Base-by-base conservation (phyloP, 1,140 invertebrate genomes). In the Bombus ignitus region DNA sequence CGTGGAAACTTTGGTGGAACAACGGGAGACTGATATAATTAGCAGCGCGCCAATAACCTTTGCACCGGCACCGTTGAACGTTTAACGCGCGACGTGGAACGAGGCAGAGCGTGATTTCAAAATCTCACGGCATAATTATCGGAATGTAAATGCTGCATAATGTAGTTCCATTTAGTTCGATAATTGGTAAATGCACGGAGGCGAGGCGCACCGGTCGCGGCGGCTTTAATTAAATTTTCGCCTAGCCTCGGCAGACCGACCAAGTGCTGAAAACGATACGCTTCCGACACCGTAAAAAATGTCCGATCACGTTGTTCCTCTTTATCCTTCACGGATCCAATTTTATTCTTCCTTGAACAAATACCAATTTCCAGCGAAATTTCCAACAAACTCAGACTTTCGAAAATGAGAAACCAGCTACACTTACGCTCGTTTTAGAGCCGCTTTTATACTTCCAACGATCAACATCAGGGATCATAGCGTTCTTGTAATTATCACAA, bases 211-310 rank as follows among this genome's bases (percentile, higher is more conserved):
- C 8, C 71, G 42, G 25, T 70, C 35, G 66, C 75, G 42, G 35
- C 47, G 32, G 37, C 83, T 81, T 84, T 85, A 81, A 85, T 85
- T 72, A 81, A 85, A 85, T 85, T 85, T 73, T 80, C 70, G 83
- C 66, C 57, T 53, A 80, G 57, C 44, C 57, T 22, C 25, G 76
- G 6, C n/a, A 8, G 13, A 8, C 1, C 39, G 18, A 35, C 10
- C 47, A 12, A 39, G 47, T 18, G 42, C 37, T 25, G 47, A 53
- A 47, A 66, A 44, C n/a, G 65, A 68, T 32, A 42, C 28, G 25
- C 47, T 8, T 8, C 18, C 47, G 47, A 53, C 47, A 53, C 47
- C 47, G 47, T 53, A 53, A 32, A 68, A 75, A 82, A 66, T 47
- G 65, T 37, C 39, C 2, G 74, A 12, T 35, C 5, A 12, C 8